phyloP scores from a whole-genome alignment of 2,113 vertebrate genomes.

The Alligator sinensis region DNA sequence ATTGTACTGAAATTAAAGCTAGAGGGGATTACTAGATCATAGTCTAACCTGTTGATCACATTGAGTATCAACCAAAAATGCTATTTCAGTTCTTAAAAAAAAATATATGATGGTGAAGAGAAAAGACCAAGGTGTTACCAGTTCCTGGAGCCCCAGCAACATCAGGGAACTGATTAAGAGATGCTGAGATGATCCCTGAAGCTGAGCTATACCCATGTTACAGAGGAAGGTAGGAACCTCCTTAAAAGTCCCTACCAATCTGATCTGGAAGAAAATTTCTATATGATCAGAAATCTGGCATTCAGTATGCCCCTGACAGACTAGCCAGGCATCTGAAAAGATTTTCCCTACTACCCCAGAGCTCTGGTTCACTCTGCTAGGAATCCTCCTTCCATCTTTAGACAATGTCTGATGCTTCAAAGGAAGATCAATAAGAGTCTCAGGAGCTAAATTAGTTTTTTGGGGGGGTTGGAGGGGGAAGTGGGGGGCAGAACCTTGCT shows the following conservation, averaged over 20 bases:
- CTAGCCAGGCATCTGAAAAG: not conserved
- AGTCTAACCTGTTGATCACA: accelerated
- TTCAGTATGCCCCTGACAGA: not conserved
- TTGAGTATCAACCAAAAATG: not conserved
- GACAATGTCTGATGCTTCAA: not conserved
- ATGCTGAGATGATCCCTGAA: not conserved
- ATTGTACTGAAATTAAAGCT: not conserved
- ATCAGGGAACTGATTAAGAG: too few relatives aligned
- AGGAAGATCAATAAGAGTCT: not conserved
- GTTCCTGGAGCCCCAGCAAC: not conserved
- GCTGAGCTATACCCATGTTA: not conserved
- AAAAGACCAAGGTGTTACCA: not conserved
- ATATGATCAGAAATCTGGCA: not conserved
- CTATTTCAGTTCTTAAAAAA: not conserved
- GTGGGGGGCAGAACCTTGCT: not conserved
- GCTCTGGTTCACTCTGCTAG: not conserved
- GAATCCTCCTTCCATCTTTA: not conserved
- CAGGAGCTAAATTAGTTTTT: too few relatives aligned
- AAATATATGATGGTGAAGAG: not conserved
- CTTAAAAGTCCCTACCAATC: not conserved
- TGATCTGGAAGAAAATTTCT: not conserved
- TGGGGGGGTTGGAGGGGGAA: not conserved
- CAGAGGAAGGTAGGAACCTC: not conserved
- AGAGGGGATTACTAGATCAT: not conserved
- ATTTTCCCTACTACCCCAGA: not conserved